Evolutionary conservation across 53 echinoderm and acorn worm species (phyloP).

Genomic region (Holothuria scabra): DNA sequence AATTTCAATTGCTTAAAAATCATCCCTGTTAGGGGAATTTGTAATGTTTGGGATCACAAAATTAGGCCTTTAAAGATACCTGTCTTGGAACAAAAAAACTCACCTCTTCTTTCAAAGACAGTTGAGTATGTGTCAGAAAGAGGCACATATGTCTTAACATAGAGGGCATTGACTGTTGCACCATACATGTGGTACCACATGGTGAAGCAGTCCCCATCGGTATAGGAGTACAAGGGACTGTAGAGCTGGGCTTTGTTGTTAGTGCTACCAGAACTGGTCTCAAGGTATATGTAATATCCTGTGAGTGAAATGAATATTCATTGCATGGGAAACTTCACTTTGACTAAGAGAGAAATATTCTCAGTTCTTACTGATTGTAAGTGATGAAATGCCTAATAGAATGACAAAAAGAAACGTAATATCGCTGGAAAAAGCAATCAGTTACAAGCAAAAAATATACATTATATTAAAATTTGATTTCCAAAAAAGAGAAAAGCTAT

Average conservation of each 20-base stretch:
- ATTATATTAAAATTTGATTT: no score
- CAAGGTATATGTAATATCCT: constrained; percentile 83
- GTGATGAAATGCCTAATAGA: no score
- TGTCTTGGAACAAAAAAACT: not conserved
- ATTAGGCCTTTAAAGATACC: constrained; percentile 32
- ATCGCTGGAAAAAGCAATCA: no score
- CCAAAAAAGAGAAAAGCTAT: no score
- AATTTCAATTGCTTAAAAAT: no score
- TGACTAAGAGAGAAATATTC: no score
- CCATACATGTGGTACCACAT: constrained; percentile 99
- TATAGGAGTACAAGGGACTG: constrained; percentile 61
- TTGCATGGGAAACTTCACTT: not conserved
- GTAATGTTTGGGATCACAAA: no score
- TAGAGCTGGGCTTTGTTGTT: constrained; percentile 54
- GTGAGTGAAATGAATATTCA: not conserved
- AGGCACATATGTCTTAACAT: constrained; percentile 51
- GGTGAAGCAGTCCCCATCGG: constrained; percentile 68
- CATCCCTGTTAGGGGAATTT: no score
- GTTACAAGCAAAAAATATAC: no score
- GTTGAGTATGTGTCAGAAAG: constrained; percentile 51
- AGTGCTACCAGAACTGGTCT: constrained; percentile 33
- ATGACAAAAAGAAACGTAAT: no score
- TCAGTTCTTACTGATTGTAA: no score
- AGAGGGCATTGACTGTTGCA: constrained; percentile 59
- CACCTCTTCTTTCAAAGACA: constrained; percentile 56